phyloP scores from a whole-genome alignment of 2,888 invertebrate species.

The Phengaris alcon region DNA sequence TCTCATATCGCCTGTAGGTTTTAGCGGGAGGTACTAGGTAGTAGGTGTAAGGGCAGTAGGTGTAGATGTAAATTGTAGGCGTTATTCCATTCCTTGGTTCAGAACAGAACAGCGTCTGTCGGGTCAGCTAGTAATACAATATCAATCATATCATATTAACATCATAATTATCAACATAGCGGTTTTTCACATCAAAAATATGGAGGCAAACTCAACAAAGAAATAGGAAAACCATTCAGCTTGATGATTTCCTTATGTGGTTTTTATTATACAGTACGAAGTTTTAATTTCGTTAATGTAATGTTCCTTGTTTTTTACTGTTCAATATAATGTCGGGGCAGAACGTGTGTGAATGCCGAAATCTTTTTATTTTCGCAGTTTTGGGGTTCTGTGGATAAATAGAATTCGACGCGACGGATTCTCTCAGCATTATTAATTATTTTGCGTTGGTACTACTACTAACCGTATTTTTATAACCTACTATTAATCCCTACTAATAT shows the following conservation, averaged over 20 bases:
- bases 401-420: slow-evolving; percentile 5
- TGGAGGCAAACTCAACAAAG: background rate
- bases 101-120: no score
- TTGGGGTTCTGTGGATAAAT: background rate
- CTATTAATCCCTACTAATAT: no score
- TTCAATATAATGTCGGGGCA: slow-evolving; percentile 2
- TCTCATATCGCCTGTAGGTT: no score
- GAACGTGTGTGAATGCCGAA: background rate
- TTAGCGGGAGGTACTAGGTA: no score
- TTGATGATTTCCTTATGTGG: background rate
- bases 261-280: background rate
- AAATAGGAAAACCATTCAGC: background rate
- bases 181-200: background rate
- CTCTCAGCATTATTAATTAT: background rate
- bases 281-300: slow-evolving; percentile 26
- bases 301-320: slow-evolving; percentile 4
- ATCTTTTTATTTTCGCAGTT: slow-evolving; percentile 2
- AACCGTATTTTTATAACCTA: background rate
- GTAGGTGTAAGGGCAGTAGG: no score
- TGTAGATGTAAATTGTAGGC: no score
- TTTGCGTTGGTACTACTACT: slow-evolving; percentile 25
- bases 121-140: no score
- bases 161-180: no score
- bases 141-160: no score
- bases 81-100: no score